These are phyloP conservation scores for Hycleus phaleratus DNA, from an alignment of 1,140 invertebrate species.

Conservation along the genomic window DNA sequence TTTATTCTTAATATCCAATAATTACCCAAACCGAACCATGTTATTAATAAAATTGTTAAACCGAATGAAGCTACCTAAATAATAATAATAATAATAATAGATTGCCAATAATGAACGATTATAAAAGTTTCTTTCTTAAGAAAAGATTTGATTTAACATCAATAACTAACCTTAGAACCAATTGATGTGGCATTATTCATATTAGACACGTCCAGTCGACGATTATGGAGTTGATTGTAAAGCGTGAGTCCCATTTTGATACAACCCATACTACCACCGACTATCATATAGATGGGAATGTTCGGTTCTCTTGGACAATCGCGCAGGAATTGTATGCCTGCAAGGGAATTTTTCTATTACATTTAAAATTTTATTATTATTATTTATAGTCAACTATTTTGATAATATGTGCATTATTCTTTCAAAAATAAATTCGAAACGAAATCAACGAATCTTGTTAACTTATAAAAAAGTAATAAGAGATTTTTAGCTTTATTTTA, in stretches of 20 bases:
- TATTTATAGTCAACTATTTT: no score
- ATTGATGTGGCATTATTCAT: constrained; percentile 46
- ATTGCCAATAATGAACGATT: constrained; percentile 25
- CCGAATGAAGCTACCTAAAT: constrained; percentile 36
- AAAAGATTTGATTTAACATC: constrained; percentile 29
- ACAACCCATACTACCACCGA: constrained; percentile 65
- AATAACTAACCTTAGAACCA: constrained; percentile 27
- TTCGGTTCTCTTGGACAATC: constrained; percentile 71
- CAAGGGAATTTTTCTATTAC: constrained; percentile 14
- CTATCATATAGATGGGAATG: constrained; percentile 76
- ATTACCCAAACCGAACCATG: constrained; percentile 70
- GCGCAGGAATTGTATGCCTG: constrained; percentile 70
- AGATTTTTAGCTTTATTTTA: no score
- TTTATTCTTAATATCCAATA: constrained; percentile 72
- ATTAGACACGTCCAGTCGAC: constrained; percentile 49
- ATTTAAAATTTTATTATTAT: no score
- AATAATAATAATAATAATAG: background rate
- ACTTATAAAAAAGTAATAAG: no score
- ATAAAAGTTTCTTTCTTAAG: no score
- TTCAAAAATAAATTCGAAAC: no score
- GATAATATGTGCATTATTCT: no score
- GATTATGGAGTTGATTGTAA: constrained; percentile 57
- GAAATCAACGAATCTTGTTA: no score
- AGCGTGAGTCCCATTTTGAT: constrained; percentile 62
- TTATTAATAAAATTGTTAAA: constrained; percentile 60